A percentile compares a stretch with the other conserved stretches of the same genome.
Evolutionary conservation across 2,888 invertebrate genomes (phyloP).

Genomic region (Perizoma flavofasciatum): DNA sequence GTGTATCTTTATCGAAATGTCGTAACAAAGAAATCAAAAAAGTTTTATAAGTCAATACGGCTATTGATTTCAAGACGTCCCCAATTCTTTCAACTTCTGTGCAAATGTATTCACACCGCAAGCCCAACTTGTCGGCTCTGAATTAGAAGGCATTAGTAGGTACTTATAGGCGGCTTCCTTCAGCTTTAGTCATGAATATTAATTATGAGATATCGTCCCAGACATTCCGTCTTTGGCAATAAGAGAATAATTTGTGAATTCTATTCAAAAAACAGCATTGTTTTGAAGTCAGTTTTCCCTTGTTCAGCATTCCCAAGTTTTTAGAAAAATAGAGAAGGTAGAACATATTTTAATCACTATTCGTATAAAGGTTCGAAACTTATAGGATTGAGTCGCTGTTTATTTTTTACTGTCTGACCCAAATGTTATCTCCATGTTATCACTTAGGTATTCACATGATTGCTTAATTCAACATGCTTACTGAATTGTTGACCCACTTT

Average conservation of each 20-base stretch:
- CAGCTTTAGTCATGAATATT: conserved; percentile 58
- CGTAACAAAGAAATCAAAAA: too few species aligned
- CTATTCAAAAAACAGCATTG: conserved; percentile 36
- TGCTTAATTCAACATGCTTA: conserved; percentile 8
- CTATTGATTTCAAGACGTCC: not conserved
- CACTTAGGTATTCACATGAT: conserved; percentile 17
- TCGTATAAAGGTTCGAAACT: too few species aligned
- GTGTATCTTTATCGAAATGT: too few species aligned
- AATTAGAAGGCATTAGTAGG: conserved; percentile 39
- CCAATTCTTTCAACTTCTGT: conserved; percentile 8
- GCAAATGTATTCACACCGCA: conserved; percentile 33
- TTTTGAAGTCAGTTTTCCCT: conserved; percentile 26
- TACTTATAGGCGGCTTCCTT: conserved; percentile 40
- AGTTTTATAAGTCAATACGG: too few species aligned
- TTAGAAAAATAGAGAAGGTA: too few species aligned
- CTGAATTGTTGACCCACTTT: conserved; percentile 23
- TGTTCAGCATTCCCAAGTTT: not conserved
- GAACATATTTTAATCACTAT: too few species aligned
- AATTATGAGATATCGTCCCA: conserved; percentile 50
- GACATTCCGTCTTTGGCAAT: conserved; percentile 51
- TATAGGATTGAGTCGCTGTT: too few species aligned
- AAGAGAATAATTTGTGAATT: conserved; percentile 53
- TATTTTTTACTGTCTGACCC: not conserved
- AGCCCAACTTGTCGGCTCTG: conserved; percentile 31
- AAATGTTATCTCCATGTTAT: conserved; percentile 9